A percentile compares a stretch with the other conserved stretches of the same genome.
phyloP scores from a whole-genome alignment of 2,888 invertebrate species.

The Syrphus vitripennis region DNA sequence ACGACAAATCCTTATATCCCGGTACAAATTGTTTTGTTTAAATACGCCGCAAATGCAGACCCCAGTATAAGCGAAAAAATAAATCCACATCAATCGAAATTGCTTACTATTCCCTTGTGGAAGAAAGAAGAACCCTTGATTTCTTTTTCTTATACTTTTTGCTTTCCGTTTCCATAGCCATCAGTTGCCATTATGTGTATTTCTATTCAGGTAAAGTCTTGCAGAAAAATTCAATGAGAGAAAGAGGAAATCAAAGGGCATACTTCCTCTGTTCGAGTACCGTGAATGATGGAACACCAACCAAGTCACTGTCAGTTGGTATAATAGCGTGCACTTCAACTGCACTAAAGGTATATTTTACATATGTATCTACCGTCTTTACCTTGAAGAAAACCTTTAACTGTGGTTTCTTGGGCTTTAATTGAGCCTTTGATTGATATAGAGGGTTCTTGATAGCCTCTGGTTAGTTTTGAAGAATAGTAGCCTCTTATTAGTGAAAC shows the following conservation, averaged over 20 bases:
- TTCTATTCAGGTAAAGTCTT: constrained; percentile 14
- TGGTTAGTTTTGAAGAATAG: constrained; percentile 24
- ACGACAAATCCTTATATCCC: constrained; percentile 53
- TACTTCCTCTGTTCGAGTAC: constrained; percentile 66
- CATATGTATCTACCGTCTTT: not conserved
- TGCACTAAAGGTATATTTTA: not conserved
- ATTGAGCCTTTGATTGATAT: constrained; percentile 66
- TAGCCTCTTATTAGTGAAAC: constrained; percentile 55
- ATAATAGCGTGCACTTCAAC: constrained; percentile 46
- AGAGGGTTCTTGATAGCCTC: constrained; percentile 44
- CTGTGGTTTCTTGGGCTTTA: constrained; percentile 40
- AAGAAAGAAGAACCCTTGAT: constrained; percentile 26
- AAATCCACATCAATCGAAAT: not conserved
- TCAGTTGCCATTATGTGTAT: constrained; percentile 9
- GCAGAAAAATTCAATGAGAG: constrained; percentile 52
- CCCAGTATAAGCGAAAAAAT: not conserved
- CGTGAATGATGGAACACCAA: constrained; percentile 63
- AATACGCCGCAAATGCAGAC: constrained; percentile 9
- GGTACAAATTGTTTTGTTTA: constrained; percentile 64
- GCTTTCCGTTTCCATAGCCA: not conserved
- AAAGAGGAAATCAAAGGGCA: constrained; percentile 63
- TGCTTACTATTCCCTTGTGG: not conserved
- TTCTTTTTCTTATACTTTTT: constrained; percentile 38
- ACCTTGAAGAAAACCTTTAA: not conserved
- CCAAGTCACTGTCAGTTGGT: constrained; percentile 53